phyloP scores from a whole-genome alignment of 92 coral and sea anemone genomes.

The Siderastrea radians region DNA sequence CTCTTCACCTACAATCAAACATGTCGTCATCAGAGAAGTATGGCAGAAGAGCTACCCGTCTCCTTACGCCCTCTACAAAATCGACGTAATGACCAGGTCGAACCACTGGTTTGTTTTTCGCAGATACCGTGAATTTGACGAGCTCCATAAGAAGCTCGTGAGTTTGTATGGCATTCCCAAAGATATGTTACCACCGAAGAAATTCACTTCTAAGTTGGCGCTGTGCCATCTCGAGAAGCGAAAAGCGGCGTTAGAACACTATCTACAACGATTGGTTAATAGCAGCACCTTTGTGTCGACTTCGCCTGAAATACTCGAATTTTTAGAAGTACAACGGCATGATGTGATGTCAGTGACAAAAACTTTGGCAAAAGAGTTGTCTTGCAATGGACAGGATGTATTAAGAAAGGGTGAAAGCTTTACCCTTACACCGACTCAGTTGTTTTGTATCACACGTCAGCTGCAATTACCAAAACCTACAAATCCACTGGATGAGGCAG shows the following conservation, averaged over 20 bases:
- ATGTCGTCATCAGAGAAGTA: slow-evolving; percentile 96
- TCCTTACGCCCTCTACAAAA: slow-evolving; percentile 96
- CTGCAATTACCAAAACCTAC: slow-evolving; percentile 91
- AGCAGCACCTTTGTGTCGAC: slow-evolving; percentile 91
- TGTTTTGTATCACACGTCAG: slow-evolving; percentile 93
- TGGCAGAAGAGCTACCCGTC: slow-evolving; percentile 93
- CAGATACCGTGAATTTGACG: slow-evolving; percentile 90
- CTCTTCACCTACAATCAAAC: slow-evolving; percentile 82
- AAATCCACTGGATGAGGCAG: slow-evolving; percentile 66
- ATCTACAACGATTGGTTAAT: slow-evolving; percentile 95
- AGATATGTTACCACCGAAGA: slow-evolving; percentile 97
- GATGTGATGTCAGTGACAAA: slow-evolving; percentile 94
- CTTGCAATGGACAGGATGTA: slow-evolving; percentile 69
- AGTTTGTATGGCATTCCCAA: slow-evolving; percentile 88
- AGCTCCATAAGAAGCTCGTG: slow-evolving; percentile 86
- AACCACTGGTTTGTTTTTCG: slow-evolving; percentile 98
- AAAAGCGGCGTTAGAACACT: slow-evolving; percentile 92
- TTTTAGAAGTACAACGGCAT: slow-evolving; percentile 90
- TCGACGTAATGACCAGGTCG: slow-evolving; percentile 98
- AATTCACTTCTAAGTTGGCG: slow-evolving; percentile 85
- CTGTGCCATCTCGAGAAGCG: slow-evolving; percentile 84
- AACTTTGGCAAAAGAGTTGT: slow-evolving; percentile 82
- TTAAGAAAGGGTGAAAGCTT: slow-evolving; percentile 76
- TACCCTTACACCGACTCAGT: slow-evolving; percentile 89
- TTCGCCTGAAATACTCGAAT: slow-evolving; percentile 89